These are phyloP conservation scores for Metopolophium dirhodum DNA, from an alignment of 1,140 invertebrate genomes.

Conservation along the genomic window DNA sequence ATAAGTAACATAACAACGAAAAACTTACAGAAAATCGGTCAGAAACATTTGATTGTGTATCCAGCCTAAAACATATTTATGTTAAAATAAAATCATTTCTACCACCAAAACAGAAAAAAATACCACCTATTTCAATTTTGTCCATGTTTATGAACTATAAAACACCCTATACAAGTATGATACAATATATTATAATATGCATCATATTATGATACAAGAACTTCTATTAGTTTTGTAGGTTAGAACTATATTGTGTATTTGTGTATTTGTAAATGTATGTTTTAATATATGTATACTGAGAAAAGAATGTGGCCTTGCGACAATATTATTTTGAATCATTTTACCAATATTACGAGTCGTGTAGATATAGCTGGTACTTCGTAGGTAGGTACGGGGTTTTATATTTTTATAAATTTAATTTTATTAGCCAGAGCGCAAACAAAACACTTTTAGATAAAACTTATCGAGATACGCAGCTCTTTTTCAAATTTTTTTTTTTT, in stretches of 20 bases:
- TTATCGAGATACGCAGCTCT: background rate
- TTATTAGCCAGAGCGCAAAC: background rate
- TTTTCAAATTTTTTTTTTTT: background rate
- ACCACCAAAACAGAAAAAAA: too few relatives aligned
- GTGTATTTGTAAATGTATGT: background rate
- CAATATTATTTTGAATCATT: background rate
- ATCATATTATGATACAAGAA: background rate
- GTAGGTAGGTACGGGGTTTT: background rate
- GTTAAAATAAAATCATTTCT: too few relatives aligned
- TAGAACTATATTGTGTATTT: background rate
- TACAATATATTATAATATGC: too few relatives aligned
- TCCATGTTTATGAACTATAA: too few relatives aligned
- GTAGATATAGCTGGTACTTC: too few relatives aligned
- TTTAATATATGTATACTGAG: background rate
- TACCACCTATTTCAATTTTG: too few relatives aligned
- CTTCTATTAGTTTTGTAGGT: background rate
- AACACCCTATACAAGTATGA: too few relatives aligned
- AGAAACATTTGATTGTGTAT: too few relatives aligned
- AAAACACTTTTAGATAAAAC: conserved; percentile 4
- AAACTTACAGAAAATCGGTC: too few relatives aligned
- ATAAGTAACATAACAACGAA: too few relatives aligned
- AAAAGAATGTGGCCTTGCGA: background rate
- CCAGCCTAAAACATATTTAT: too few relatives aligned
- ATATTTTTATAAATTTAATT: conserved; percentile 13
- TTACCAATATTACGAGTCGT: background rate